phyloP scores from a whole-genome alignment of 2,888 invertebrate species.

The Pristionchus arcanus region DNA sequence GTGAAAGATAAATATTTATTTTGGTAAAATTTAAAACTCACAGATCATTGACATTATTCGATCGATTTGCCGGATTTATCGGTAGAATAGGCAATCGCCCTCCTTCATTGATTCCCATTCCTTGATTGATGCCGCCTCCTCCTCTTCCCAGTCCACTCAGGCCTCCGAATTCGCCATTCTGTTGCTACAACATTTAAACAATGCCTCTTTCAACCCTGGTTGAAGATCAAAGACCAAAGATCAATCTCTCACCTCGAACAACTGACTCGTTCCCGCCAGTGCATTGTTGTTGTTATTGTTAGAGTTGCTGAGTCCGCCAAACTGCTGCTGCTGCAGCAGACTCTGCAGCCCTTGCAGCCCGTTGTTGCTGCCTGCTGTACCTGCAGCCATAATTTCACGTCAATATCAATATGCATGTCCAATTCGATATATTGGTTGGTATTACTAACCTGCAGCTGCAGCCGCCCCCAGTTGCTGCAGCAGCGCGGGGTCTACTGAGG shows the following conservation, averaged over 20 bases:
- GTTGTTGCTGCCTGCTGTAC: neutral
- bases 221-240: neutral
- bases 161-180: constrained; percentile 39
- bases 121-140: neutral
- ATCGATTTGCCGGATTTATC: neutral
- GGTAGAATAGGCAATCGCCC: neutral
- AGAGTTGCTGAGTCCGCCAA: constrained; percentile 22
- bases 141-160: constrained; percentile 17
- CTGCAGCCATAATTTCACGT: neutral
- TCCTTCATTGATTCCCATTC: constrained; percentile 15
- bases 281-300: neutral
- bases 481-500: constrained; percentile 8
- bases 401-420: too few relatives aligned
- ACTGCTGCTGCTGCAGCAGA: constrained; percentile 27
- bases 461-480: constrained; percentile 38
- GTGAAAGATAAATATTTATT: too few relatives aligned
- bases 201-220: too few relatives aligned
- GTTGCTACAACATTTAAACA: neutral
- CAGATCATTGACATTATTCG: constrained; percentile 22
- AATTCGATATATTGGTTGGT: too few relatives aligned
- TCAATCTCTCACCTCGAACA: neutral
- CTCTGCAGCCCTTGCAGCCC: constrained; percentile 31
- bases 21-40: neutral
- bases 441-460: neutral
- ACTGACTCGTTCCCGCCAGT: neutral